Base-by-base conservation (phyloP, 2,797 vertebrate species). In the Lepus oiostolus region DNA sequence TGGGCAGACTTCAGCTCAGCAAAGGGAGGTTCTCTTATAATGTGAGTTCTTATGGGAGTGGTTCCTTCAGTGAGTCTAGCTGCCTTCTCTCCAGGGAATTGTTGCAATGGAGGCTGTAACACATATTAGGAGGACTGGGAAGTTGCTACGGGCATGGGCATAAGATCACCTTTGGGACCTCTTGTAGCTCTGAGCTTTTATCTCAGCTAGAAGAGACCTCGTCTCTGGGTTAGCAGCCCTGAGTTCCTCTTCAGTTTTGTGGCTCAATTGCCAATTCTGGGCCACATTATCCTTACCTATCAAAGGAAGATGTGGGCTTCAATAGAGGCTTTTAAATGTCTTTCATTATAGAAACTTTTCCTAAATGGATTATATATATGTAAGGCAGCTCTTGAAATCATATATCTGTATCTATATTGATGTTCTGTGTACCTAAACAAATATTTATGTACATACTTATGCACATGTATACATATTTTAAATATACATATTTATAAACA, bases 61-160 rank as follows among this genome's bases (percentile, higher is more conserved):
- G 12, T 63, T 42, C 52, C 28, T 76, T 35, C 7, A 21, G 21
- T 13, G 24, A 30, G 1, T 9, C 30, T 24, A 11, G 3, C 1
- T 54, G 16, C 11, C 54, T 50, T 24, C 24, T 90, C 38, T 76
- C 35, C n/a, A 52, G 47, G 12, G 19, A 62, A 2, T 16, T 38
- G 38, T 68, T 75, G n/a, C 12, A 38, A 10, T 19, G 60, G 72
- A 76, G 47, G 9, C 67, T 68, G 8, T 10, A 28, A 72, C 60
- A 42, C 14, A 26, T 35, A 24, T 80, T 28, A 22, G 16, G 72
- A 7, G 5, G 42, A 17, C 71, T 47, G 35, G 17, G 79, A 38
- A 1, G 7, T 9, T 58, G 19, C 60, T 0, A 14, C 50, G 11
- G 38, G 28, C 4, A 0, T n/a, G 35, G 68, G 9, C 54, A 38